A percentile compares a stretch with the other conserved stretches of the same genome.
phyloP scores from a whole-genome alignment of 2,113 vertebrate genomes.

The Pachycephala philippinensis region DNA sequence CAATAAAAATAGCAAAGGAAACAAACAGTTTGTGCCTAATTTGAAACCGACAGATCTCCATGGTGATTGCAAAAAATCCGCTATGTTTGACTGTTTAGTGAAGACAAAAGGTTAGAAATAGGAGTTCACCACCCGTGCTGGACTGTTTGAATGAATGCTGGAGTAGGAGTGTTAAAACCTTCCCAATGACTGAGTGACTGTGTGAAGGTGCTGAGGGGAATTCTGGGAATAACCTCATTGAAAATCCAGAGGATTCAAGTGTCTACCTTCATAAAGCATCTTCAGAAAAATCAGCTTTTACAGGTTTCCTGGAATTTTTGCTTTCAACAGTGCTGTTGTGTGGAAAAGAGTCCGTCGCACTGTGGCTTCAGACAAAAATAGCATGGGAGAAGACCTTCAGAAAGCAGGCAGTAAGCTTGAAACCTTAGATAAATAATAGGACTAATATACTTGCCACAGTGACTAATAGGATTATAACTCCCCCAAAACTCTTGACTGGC shows the following conservation, averaged over 20 bases:
- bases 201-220: background rate
- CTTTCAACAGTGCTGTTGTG: background rate
- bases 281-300: background rate
- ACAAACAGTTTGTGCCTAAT: constrained; percentile 41
- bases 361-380: background rate
- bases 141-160: background rate
- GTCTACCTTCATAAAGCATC: background rate
- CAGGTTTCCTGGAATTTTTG: background rate
- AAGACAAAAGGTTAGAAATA: constrained; percentile 23
- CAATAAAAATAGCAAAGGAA: constrained; percentile 47
- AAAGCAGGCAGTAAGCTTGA: background rate
- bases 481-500: background rate
- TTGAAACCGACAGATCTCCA: constrained; percentile 37
- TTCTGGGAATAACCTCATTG: background rate
- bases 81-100: background rate
- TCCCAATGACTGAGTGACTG: background rate
- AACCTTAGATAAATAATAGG: background rate
- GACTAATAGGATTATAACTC: background rate
- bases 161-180: background rate
- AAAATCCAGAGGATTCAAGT: background rate
- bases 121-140: background rate
- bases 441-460: background rate
- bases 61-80: constrained; percentile 26
- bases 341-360: background rate
- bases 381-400: background rate